Conservation (phyloP, 2,888 invertebrate species). For the Ophraella communa region DNA sequence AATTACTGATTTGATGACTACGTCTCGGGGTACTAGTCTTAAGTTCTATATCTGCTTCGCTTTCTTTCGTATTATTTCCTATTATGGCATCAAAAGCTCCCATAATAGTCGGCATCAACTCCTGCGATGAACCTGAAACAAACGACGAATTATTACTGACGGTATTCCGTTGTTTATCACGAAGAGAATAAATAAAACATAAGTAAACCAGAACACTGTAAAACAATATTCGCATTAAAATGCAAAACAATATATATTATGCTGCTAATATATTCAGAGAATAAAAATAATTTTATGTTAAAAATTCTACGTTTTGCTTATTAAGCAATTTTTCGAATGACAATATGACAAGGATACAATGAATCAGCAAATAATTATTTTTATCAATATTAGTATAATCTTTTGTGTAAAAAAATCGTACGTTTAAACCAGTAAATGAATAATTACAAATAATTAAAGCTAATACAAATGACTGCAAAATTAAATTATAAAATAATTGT, state of each 20-base stretch:
- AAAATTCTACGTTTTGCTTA: no score
- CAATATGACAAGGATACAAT: no score
- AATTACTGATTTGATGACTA: conserved; percentile 57
- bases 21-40: conserved; percentile 48
- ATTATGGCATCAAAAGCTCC: conserved; percentile 85
- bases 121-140: conserved; percentile 82
- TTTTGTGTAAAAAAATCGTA: no score
- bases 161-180: not conserved
- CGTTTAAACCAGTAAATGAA: no score
- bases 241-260: not conserved
- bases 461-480: no score
- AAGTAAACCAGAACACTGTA: not conserved
- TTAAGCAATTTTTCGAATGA: no score
- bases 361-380: no score
- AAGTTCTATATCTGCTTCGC: conserved; percentile 35
- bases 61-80: conserved; percentile 56
- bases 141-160: conserved; percentile 33
- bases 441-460: no score
- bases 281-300: no score
- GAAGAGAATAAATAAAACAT: not conserved
- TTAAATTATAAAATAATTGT: no score
- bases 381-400: no score
- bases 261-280: no score
- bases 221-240: not conserved
- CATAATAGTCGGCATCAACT: conserved; percentile 84